Conservation (phyloP, 23 tunicate species). For the Halocynthia roretzi region DNA sequence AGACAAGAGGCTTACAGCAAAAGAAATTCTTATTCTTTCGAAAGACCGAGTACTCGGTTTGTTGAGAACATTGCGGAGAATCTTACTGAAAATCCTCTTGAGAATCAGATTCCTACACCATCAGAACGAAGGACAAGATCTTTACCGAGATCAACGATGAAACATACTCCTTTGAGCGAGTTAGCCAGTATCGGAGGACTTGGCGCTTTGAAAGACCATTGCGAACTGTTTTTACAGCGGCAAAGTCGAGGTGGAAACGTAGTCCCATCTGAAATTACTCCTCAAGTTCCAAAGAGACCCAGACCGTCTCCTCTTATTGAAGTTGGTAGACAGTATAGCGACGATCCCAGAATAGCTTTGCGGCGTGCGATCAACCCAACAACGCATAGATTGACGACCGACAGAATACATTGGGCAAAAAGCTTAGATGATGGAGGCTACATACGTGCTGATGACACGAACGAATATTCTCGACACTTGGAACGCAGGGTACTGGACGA, state of each 20-base stretch:
- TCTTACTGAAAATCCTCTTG: too few relatives aligned
- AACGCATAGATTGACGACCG: not conserved
- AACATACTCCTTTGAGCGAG: conserved; percentile 3
- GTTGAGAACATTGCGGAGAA: too few relatives aligned
- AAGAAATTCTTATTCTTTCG: too few relatives aligned
- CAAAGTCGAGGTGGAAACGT: conserved; percentile 2
- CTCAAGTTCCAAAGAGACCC: too few relatives aligned
- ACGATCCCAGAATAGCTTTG: not conserved
- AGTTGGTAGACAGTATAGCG: conserved; percentile 11
- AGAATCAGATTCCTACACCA: too few relatives aligned
- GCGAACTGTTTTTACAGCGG: conserved; percentile 2
- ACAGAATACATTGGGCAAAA: conserved; percentile 1
- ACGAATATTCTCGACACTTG: too few relatives aligned
- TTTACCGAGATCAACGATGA: conserved; percentile 16
- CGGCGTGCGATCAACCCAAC: not conserved
- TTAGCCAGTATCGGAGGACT: not conserved
- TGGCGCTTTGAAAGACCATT: not conserved
- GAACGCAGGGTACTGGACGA: too few relatives aligned
- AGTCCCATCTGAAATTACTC: too few relatives aligned
- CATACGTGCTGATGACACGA: not conserved
- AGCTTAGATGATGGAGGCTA: not conserved
- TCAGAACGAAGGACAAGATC: conserved; percentile 4
- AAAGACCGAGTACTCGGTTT: too few relatives aligned
- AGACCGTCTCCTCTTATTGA: not conserved
- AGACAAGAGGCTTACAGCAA: too few relatives aligned